Evolutionary conservation across 2,888 invertebrate genomes (phyloP).

Genomic region (Caradrina clavipalpis): DNA sequence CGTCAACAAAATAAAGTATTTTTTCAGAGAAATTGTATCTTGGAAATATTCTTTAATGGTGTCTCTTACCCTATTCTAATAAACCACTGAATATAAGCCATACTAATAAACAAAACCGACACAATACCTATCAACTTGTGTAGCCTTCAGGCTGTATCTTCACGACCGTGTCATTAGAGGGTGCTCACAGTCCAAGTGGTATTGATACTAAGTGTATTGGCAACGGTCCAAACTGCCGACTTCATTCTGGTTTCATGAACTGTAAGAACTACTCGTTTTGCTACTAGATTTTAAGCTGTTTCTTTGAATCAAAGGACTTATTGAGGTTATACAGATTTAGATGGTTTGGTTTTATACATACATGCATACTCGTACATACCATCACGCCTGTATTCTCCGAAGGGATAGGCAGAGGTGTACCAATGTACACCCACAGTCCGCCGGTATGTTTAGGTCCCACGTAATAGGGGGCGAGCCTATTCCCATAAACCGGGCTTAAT

Average conservation of each 20-base stretch:
- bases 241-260: conserved; percentile 7
- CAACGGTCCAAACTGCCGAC: conserved; percentile 25
- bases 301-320: background rate
- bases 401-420: no score
- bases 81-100: conserved; percentile 7
- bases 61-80: background rate
- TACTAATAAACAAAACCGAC: background rate
- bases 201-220: conserved; percentile 43
- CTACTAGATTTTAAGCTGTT: background rate
- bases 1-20: no score
- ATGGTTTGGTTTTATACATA: no score
- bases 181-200: conserved; percentile 42
- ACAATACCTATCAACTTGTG: conserved; percentile 8
- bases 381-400: no score
- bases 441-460: no score
- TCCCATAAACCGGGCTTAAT: no score
- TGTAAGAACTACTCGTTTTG: background rate
- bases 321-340: background rate
- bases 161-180: conserved; percentile 34
- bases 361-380: no score
- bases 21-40: no score
- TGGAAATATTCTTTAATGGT: no score
- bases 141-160: conserved; percentile 37
- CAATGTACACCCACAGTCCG: no score
- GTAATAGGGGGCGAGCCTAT: no score